Evolutionary conservation across 2,113 vertebrate species (phyloP), one percentile per base, ranked within the genome.

Genomic region (Rhabdomys dilectus): DNA sequence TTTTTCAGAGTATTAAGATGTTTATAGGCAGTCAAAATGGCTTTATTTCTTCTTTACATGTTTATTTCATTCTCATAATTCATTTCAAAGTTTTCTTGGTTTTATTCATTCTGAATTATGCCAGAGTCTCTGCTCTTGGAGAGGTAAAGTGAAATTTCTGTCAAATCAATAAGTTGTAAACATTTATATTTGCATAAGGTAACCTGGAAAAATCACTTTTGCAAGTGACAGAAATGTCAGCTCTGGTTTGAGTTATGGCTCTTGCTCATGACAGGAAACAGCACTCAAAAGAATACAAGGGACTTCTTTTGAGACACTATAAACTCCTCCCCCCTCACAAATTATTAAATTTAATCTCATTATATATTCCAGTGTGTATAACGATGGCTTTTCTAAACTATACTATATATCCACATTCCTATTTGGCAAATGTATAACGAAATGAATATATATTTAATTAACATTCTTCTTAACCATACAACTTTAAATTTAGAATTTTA

Each of bases 91-190:
- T 75, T 84, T 86, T 7, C 64, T 34, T 80, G 31, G 4, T 62
- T 77, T 22, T 34, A 81, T 96, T 96, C 53, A 91, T 82, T 93
- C 21, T 95, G 84, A 81, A 98, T 81, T 78, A 95, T 19, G 97
- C 70, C 77, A 78, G 92, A 97, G 60, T 91, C 0, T 1, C 36
- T 68, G 10, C 80, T 97, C 51, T 56, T 89, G 48, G n/a, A 95
- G 53, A 92, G 13, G 73, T 91, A 97, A 96, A 95, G 87, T 95
- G 89, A 0, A 17, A 53, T 42, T 66, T 94, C 89, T 97, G 94
- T 97, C 84, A 98, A 80, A 96, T 96, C 86, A 98, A 62, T 97
- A 96, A 92, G 96, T 97, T 97, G 58, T 9, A 97, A 95, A 62
- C 91, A 86, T 95, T 97, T 91, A 76, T 95, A 95, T 98, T 97